phyloP scores from a whole-genome alignment of 1,140 invertebrate species.

The Leptoteleia sp. region DNA sequence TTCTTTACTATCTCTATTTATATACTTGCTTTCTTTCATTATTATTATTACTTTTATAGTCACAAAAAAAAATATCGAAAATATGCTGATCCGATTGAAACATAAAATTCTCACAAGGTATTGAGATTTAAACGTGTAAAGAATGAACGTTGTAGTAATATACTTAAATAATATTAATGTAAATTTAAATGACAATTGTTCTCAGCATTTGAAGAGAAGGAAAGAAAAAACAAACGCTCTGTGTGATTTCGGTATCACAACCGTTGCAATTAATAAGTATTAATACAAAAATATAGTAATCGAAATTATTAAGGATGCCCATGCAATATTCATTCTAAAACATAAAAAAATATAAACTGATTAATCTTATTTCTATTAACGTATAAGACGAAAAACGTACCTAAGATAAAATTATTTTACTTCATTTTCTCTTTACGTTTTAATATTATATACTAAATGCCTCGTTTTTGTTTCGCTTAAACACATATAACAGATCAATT shows the following conservation, averaged over 20 bases:
- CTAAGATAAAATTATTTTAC: slow-evolving; percentile 7
- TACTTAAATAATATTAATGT: slow-evolving; percentile 4
- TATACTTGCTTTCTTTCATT: no score
- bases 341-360: slow-evolving; percentile 1
- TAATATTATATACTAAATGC: not conserved
- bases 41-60: no score
- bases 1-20: slow-evolving; percentile 10
- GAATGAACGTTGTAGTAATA: slow-evolving; percentile 4
- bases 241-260: slow-evolving; percentile 9
- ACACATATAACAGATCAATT: no score
- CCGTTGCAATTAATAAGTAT: slow-evolving; percentile 14
- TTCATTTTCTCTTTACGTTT: no score
- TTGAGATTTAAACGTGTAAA: no score
- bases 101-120: not conserved
- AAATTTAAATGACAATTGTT: no score
- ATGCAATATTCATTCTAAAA: slow-evolving; percentile 29
- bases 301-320: slow-evolving; percentile 9
- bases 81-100: not conserved
- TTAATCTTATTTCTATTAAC: no score
- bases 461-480: no score
- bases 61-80: slow-evolving; percentile 15
- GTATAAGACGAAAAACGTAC: no score
- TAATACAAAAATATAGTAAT: not conserved
- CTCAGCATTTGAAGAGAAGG: not conserved
- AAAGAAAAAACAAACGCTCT: not conserved